These are phyloP conservation scores for Uloborus diversus DNA, from an alignment of 1,140 invertebrate species.

Conservation along the genomic window DNA sequence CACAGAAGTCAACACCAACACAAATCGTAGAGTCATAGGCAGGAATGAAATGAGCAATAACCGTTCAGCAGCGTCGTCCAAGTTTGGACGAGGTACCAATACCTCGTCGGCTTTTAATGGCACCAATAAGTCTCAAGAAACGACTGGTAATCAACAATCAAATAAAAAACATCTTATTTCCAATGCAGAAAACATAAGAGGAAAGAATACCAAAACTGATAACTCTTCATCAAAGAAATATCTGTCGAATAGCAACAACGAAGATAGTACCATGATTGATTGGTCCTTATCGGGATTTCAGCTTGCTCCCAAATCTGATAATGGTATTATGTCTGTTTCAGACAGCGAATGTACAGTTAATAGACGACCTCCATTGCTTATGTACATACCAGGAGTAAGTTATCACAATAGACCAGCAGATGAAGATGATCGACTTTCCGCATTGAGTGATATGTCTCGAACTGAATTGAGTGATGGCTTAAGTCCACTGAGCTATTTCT, in stretches of 20 bases:
- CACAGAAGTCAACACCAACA: slow-evolving; percentile 35
- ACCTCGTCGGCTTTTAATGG: background rate
- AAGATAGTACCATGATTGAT: slow-evolving; percentile 22
- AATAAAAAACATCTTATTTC: background rate
- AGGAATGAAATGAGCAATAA: background rate
- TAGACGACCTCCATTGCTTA: slow-evolving; percentile 40
- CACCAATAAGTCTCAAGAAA: background rate
- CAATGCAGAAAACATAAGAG: background rate
- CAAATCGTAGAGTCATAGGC: background rate
- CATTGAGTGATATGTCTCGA: slow-evolving; percentile 27
- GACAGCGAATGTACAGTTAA: slow-evolving; percentile 46
- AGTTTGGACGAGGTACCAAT: background rate
- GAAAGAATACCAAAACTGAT: background rate
- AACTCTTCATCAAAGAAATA: background rate
- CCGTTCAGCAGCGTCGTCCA: background rate
- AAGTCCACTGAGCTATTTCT: background rate
- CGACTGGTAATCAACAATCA: background rate
- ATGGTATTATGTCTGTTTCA: slow-evolving; percentile 34
- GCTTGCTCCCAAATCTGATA: slow-evolving; percentile 22
- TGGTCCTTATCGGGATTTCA: slow-evolving; percentile 43
- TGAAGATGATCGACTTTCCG: slow-evolving; percentile 39
- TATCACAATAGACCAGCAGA: slow-evolving; percentile 38
- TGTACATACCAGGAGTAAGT: slow-evolving; percentile 50
- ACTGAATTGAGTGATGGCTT: slow-evolving; percentile 23
- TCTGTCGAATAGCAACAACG: background rate